Base-by-base conservation (phyloP, 2,797 vertebrate genomes). In the Psittacula echo region DNA sequence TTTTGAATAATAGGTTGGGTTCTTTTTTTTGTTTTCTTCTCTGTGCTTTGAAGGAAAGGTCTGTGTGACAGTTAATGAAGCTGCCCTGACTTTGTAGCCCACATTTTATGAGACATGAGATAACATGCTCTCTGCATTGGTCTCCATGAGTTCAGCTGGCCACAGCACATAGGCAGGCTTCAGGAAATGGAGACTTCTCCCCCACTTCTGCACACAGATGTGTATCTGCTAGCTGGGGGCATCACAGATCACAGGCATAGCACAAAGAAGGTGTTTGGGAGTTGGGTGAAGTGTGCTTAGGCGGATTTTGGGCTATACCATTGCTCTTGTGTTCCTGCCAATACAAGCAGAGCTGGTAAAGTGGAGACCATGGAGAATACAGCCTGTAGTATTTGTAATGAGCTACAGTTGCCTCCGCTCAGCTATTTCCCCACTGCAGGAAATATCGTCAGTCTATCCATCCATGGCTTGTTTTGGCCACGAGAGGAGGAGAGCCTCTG, bases 351-450 rank as follows among this genome's bases (percentile, higher is more conserved):
- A 50, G 61, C 77, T 56, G 39, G 15, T 58, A 16, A 80, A 88
- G 61, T 2, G 42, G n/a, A 77, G 39, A n/a, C 44, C n/a, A 5
- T 0, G 11, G 80, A 76, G 65, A 93, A 82, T 68, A 39, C 21
- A 48, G 39, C 1, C 0, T 9, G 39, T 2, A 50, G 32, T 5
- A 1, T 76, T 91, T 79, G 54, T 64, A 53, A 32, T 0, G 0
- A 45, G 51, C 39, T 61, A 8, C 4, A 21, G 30, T 6, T 85
- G 44, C 41, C 44, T 58, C 62, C 1, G 0, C 53, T 71, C 41
- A 44, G 64, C 13, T 61, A 0, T 44, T 79, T 62, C 42, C 13
- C 72, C 42, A 6, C 72, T 44, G 65, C 30, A 34, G 74, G 71
- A 85, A 71, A 84, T 71, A 51, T 27, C 7, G 2, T 64, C 85